phyloP scores from a whole-genome alignment of 2,888 invertebrate genomes.

The Agrochola circellaris region DNA sequence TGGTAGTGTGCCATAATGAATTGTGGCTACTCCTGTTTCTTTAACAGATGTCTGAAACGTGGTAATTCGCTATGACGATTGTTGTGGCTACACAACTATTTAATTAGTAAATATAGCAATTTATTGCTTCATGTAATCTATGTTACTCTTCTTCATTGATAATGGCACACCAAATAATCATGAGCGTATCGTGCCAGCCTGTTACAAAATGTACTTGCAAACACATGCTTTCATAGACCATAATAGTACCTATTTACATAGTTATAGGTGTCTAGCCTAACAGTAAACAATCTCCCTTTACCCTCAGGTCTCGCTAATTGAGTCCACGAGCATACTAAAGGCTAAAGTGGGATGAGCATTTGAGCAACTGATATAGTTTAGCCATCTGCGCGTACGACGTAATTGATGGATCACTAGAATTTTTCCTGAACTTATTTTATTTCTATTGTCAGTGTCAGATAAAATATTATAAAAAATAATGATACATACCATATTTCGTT shows the following conservation, averaged over 20 bases:
- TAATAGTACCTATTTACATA: not conserved
- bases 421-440: not conserved
- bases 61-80: too few species aligned
- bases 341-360: slow-evolving; percentile 1
- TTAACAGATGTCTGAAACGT: too few species aligned
- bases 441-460: not conserved
- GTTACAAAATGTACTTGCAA: not conserved
- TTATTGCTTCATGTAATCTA: not conserved
- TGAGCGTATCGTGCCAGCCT: not conserved
- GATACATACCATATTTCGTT: too few species aligned
- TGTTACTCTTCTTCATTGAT: not conserved
- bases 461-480: too few species aligned
- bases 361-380: slow-evolving; percentile 14
- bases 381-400: too few species aligned
- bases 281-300: slow-evolving; percentile 41
- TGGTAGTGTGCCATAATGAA: too few species aligned
- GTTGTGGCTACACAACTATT: too few species aligned
- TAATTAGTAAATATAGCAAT: too few species aligned
- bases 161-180: not conserved
- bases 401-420: not conserved
- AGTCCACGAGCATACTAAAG: slow-evolving; percentile 32
- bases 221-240: not conserved
- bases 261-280: slow-evolving; percentile 15
- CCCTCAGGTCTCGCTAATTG: slow-evolving; percentile 53
- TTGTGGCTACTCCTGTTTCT: too few species aligned